Percentiles rank a stretch among this genome's conserved stretches.
Evolutionary conservation across 2,113 vertebrate species (phyloP).

Genomic region (Columba livia): DNA sequence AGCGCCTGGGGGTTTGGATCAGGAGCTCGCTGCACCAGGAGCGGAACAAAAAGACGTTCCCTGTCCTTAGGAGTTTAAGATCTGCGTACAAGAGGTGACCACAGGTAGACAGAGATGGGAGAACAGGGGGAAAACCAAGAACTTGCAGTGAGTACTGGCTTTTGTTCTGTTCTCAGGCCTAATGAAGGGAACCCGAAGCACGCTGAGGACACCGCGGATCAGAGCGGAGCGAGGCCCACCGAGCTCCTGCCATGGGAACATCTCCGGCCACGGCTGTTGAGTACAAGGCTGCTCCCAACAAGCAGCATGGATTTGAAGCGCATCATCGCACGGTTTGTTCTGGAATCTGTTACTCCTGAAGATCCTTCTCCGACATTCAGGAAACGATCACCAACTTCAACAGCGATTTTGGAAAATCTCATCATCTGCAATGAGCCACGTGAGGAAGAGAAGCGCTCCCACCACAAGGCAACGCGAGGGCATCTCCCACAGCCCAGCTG

Average conservation of each 20-base stretch:
- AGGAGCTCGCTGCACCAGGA: not conserved
- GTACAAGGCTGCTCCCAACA: conserved; percentile 19
- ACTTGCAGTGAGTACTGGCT: fast-evolving
- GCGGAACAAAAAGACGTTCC: not conserved
- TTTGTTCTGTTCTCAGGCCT: not conserved
- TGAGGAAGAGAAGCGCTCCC: not conserved
- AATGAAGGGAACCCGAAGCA: not conserved
- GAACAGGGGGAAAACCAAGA: not conserved
- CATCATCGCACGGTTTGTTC: conserved; percentile 32
- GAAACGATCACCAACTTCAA: not conserved
- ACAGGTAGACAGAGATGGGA: not conserved
- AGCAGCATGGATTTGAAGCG: conserved; percentile 34
- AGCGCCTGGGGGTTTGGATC: fast-evolving
- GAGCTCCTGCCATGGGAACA: conserved; percentile 21
- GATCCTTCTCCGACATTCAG: not conserved
- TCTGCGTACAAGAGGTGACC: not conserved
- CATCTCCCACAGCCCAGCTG: conserved; percentile 22
- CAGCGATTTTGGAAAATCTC: not conserved
- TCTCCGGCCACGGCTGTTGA: conserved; percentile 31
- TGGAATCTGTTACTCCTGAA: conserved; percentile 40
- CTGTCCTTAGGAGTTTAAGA: not conserved
- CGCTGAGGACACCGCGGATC: fast-evolving
- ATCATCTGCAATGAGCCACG: not conserved
- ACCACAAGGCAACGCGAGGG: not conserved
- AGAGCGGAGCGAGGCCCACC: not conserved